A percentile compares a stretch with the other conserved stretches of the same genome.
phyloP scores from a whole-genome alignment of 2,113 vertebrate genomes.

The Trematomus loennbergii region DNA sequence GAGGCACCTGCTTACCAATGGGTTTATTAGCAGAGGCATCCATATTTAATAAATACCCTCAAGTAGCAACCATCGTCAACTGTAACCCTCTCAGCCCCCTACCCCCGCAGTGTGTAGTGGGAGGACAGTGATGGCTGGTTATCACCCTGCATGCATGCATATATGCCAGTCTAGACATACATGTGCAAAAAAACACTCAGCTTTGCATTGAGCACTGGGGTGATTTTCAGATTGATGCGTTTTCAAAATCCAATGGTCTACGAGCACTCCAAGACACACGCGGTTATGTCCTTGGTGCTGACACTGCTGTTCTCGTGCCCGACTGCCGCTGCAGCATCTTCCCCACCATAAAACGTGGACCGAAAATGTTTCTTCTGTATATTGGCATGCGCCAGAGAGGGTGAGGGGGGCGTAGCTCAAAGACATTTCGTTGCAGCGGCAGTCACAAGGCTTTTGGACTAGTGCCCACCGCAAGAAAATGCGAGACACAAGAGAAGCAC shows the following conservation, averaged over 20 bases:
- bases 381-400: constrained; percentile 45
- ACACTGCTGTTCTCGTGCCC: constrained; percentile 39
- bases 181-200: background rate
- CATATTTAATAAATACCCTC: background rate
- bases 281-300: constrained; percentile 63
- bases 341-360: constrained; percentile 55
- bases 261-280: constrained; percentile 59
- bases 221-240: background rate
- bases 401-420: background rate
- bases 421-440: constrained; percentile 22
- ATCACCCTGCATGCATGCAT: background rate
- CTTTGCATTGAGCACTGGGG: constrained; percentile 38
- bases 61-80: background rate
- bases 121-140: background rate
- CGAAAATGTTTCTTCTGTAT: constrained; percentile 8
- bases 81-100: constrained; percentile 10
- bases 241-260: background rate
- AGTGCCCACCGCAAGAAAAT: constrained; percentile 21
- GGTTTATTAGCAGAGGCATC: background rate
- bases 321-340: constrained; percentile 49
- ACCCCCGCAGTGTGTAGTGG: constrained; percentile 2
- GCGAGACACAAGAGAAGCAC: constrained; percentile 69
- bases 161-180: background rate
- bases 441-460: constrained; percentile 44
- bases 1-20: constrained; percentile 15